These are phyloP conservation scores for Drosophila pseudotalamancana DNA, from an alignment of 2,888 invertebrate species.

Conservation along the genomic window DNA sequence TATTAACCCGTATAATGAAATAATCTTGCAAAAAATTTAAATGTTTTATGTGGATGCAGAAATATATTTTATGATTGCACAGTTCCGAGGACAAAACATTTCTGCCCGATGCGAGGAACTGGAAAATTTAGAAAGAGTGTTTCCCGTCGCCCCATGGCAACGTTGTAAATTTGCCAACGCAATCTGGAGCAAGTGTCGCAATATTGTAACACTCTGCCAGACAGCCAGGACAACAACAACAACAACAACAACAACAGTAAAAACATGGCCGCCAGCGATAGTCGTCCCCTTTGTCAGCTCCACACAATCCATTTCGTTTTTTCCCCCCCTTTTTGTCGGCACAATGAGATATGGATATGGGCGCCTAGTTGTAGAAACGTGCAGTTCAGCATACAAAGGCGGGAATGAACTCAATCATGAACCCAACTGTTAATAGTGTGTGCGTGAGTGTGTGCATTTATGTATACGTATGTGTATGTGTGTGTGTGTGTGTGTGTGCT, in stretches of 20 bases:
- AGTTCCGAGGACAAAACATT: constrained; percentile 20
- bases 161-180: constrained; percentile 73
- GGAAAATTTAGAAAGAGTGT: constrained; percentile 25
- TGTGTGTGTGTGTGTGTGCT: constrained; percentile 1
- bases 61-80: constrained; percentile 17
- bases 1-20: no score
- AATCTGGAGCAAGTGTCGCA: constrained; percentile 81
- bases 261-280: constrained; percentile 49
- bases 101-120: constrained; percentile 14
- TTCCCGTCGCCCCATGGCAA: constrained; percentile 49
- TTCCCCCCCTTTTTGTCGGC: constrained; percentile 34
- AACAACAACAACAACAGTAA: constrained; percentile 30
- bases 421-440: constrained; percentile 36
- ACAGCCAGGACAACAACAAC: constrained; percentile 42
- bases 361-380: constrained; percentile 30
- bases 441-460: not conserved
- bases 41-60: constrained; percentile 6
- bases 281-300: not conserved
- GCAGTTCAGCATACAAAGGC: constrained; percentile 16
- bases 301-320: not conserved
- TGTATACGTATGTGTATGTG: not conserved
- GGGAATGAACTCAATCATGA: constrained; percentile 55
- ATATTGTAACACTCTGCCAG: constrained; percentile 65
- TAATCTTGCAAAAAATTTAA: not conserved
- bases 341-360: constrained; percentile 27